Evolutionary conservation across 2,888 invertebrate genomes (phyloP), one percentile per base, ranked within the genome.

Genomic region (Abscondita cerata): DNA sequence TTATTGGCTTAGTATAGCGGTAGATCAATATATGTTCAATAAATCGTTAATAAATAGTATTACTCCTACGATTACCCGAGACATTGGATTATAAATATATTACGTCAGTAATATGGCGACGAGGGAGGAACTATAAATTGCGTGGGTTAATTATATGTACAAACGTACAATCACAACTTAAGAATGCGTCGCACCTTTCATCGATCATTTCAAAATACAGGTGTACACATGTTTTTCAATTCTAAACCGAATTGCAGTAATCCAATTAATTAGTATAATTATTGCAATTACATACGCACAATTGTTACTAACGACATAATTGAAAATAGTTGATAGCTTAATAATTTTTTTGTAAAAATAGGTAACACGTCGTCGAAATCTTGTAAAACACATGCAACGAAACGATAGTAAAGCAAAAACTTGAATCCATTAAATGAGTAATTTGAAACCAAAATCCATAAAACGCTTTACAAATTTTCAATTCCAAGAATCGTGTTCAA

Each of bases 1-100:
- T 71, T 73, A 73, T 73, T 73, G 72, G 71, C 66, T 65, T 65
- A 55, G 68, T 67, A 61, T 54, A 66, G 66, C 64, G 64, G 62
- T 68, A 70, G 69, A 70, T 72, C 70, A 70, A 70, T 69, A 58
- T 66, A 60, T 67, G 67, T 71, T 68, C 70, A 68, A 71, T 71
- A 71, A 71, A 71, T 70, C 64, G 65, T 67, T 58, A 68, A 69
- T 70, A 71, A 70, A 71, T 64, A 65, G 65, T 59, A 62, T 64
- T 65, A 69, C 69, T 69, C 69, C 70, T 64, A 68, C 66, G 69
- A 69, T 66, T 65, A 55, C 44, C 50, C 48, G 62, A 62, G 53
- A 46, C 41, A 62, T 54, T 62, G 57, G 58, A 62, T 44, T 44
- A 44, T 44, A 44, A 44, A 44, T 44, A 44, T 44, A 44, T 44